phyloP scores from a whole-genome alignment of 1,140 invertebrate species.

The Melipona quadrifasciata region DNA sequence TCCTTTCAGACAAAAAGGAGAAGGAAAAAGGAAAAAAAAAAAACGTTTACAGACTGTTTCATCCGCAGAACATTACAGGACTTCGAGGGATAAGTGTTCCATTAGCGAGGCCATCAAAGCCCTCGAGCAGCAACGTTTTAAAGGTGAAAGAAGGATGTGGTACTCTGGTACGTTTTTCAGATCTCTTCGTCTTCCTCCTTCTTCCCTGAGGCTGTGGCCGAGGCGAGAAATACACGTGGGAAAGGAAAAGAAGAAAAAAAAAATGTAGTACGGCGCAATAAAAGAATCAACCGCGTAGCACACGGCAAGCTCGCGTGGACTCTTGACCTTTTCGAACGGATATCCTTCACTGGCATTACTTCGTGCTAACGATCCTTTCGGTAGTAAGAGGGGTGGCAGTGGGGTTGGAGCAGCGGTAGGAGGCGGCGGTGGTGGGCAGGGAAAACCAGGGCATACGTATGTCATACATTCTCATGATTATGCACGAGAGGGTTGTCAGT shows the following conservation, averaged over 20 bases:
- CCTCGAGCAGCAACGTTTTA: background rate
- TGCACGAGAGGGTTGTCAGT: constrained; percentile 72
- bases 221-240: background rate
- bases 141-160: constrained; percentile 23
- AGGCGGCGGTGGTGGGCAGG: constrained; percentile 30
- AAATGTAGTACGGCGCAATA: constrained; percentile 43
- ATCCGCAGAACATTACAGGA: background rate
- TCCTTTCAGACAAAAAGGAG: too few species aligned
- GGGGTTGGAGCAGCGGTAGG: constrained; percentile 28
- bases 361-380: constrained; percentile 77
- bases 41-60: background rate
- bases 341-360: constrained; percentile 76
- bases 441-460: constrained; percentile 69
- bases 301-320: constrained; percentile 70
- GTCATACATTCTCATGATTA: constrained; percentile 77
- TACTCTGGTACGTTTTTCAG: background rate
- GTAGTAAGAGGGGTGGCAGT: constrained; percentile 27
- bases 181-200: background rate
- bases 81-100: constrained; percentile 31
- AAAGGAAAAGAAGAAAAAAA: background rate
- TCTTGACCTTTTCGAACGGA: constrained; percentile 79
- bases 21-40: background rate
- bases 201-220: background rate
- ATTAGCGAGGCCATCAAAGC: constrained; percentile 41
- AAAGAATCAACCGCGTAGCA: constrained; percentile 56